A percentile compares a stretch with the other conserved stretches of the same genome.
phyloP scores from a whole-genome alignment of 2,888 invertebrate genomes.

The Ormyrus rosae region DNA sequence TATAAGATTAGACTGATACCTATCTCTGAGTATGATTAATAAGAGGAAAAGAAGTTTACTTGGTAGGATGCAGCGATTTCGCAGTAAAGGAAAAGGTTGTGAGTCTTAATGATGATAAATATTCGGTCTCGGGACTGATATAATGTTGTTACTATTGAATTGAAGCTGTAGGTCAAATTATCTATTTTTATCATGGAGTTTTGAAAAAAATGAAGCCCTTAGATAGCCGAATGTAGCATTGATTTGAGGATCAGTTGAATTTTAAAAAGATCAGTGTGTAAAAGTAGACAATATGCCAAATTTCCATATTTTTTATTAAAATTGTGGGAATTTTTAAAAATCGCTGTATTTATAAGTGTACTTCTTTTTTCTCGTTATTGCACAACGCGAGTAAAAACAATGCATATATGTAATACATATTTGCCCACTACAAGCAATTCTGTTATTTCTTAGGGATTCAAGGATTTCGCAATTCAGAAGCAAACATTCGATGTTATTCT shows the following conservation, averaged over 20 bases:
- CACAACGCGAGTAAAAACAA: conserved; percentile 2
- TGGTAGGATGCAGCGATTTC: conserved; percentile 40
- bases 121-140: conserved; percentile 10
- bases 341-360: conserved; percentile 37
- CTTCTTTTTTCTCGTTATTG: conserved; percentile 40
- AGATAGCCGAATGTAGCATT: neutral
- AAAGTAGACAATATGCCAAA: neutral
- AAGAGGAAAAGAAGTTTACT: conserved; percentile 41
- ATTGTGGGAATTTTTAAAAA: neutral
- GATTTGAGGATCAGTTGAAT: neutral
- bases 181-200: conserved; percentile 48
- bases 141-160: conserved; percentile 37
- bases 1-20: neutral
- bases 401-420: neutral
- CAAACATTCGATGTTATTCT: conserved; percentile 4
- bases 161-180: conserved; percentile 5
- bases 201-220: conserved; percentile 23
- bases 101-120: conserved; percentile 15
- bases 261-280: neutral
- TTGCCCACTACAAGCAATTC: conserved; percentile 21
- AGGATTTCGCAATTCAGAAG: neutral
- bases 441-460: conserved; percentile 1
- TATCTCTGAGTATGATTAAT: conserved; percentile 12
- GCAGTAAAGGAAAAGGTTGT: conserved; percentile 17
- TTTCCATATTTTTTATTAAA: neutral